These are phyloP conservation scores for Priocnemis perturbator DNA, from an alignment of 2,888 invertebrate species.

Conservation along the genomic window DNA sequence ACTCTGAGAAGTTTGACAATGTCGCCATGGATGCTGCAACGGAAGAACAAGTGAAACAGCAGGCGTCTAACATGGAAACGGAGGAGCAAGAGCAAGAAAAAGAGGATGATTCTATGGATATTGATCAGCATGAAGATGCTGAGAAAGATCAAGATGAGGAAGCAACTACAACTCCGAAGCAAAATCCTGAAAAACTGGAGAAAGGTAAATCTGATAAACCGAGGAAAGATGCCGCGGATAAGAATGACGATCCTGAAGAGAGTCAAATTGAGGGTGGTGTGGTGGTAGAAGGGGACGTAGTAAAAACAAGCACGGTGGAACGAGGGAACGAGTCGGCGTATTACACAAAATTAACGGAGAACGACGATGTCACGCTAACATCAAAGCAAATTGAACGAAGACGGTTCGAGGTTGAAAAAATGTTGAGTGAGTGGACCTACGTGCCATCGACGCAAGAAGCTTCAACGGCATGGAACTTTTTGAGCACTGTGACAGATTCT, in stretches of 20 bases:
- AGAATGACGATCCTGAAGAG: slow-evolving; percentile 71
- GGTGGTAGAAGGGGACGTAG: slow-evolving; percentile 86
- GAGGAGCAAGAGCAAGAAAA: slow-evolving; percentile 73
- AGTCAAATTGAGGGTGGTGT: slow-evolving; percentile 77
- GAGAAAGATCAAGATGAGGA: slow-evolving; percentile 55
- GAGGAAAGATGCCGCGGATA: slow-evolving; percentile 71
- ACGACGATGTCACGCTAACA: slow-evolving; percentile 27
- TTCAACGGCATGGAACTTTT: slow-evolving; percentile 79
- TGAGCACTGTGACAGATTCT: slow-evolving; percentile 79
- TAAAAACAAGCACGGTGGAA: slow-evolving; percentile 81
- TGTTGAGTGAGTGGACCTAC: slow-evolving; percentile 65
- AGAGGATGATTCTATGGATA: slow-evolving; percentile 78
- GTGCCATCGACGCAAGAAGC: slow-evolving; percentile 75
- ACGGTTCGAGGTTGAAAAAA: slow-evolving; percentile 64
- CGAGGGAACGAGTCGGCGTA: slow-evolving; percentile 86
- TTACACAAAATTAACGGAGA: slow-evolving; percentile 79
- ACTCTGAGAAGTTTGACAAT: slow-evolving; percentile 84
- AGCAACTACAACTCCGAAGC: slow-evolving; percentile 71
- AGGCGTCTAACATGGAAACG: slow-evolving; percentile 81
- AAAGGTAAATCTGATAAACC: slow-evolving; percentile 67
- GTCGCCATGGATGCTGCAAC: slow-evolving; percentile 87
- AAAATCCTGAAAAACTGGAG: slow-evolving; percentile 75
- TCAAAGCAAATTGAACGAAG: slow-evolving; percentile 48
- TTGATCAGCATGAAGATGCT: slow-evolving; percentile 71
- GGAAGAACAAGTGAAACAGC: slow-evolving; percentile 87